Evolutionary conservation across 2,797 vertebrate genomes (phyloP).

Genomic region (Perodicticus potto): DNA sequence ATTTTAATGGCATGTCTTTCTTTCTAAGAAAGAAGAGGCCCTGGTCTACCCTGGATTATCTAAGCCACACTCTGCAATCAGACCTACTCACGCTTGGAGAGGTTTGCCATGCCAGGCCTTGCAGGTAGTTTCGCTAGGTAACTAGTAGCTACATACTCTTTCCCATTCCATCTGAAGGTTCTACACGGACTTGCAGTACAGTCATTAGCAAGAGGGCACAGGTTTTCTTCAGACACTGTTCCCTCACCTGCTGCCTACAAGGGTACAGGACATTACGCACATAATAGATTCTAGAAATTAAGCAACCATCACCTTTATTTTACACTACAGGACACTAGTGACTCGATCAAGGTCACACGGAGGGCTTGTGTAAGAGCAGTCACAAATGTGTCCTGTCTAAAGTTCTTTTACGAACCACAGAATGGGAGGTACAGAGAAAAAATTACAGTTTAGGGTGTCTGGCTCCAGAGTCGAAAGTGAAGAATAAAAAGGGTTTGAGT

Average conservation of each 20-base stretch:
- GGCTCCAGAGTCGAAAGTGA: constrained; percentile 17
- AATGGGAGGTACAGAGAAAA: not conserved
- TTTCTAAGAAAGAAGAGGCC: not conserved
- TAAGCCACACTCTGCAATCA: not conserved
- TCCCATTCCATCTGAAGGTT: not conserved
- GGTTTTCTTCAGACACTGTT: not conserved
- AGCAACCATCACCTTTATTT: not conserved
- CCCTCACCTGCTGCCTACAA: not conserved
- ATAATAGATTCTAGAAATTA: not conserved
- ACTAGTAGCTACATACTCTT: not conserved
- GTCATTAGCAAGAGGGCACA: not conserved
- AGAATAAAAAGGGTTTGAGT: not conserved
- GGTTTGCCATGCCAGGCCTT: not conserved
- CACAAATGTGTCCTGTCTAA: not conserved
- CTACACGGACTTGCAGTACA: not conserved
- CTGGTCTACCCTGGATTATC: not conserved
- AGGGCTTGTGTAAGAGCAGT: not conserved
- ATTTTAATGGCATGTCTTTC: constrained; percentile 6
- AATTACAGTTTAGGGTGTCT: not conserved
- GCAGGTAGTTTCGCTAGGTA: not conserved
- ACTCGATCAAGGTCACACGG: not conserved
- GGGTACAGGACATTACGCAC: not conserved
- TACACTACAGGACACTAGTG: not conserved
- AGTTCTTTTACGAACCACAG: not conserved
- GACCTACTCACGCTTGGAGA: not conserved